Evolutionary conservation across 2,888 invertebrate genomes (phyloP).

Genomic region (Caenorhabditis wallacei): DNA sequence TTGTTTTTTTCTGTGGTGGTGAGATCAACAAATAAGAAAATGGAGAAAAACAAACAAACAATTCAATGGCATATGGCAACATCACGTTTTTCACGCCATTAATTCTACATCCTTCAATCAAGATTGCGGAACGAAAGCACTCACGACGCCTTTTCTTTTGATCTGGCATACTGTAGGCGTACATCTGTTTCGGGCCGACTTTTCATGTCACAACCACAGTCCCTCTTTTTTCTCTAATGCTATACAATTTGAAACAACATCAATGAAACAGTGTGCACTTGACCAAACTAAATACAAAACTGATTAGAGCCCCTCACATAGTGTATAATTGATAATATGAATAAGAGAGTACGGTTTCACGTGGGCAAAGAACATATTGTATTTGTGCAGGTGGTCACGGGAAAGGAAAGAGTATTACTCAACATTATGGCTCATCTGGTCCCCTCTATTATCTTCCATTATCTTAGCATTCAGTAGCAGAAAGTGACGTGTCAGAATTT

Average conservation of each 20-base stretch:
- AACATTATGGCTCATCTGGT: constrained; percentile 8
- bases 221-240: neutral
- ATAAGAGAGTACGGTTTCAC: neutral
- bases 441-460: constrained; percentile 13
- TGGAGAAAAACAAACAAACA: constrained; percentile 34
- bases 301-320: neutral
- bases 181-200: constrained; percentile 44
- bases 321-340: constrained; percentile 43
- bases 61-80: constrained; percentile 26
- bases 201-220: neutral
- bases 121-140: constrained; percentile 47
- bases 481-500: constrained; percentile 20
- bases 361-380: constrained; percentile 45
- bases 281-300: constrained; percentile 37
- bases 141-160: constrained; percentile 18
- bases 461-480: constrained; percentile 7
- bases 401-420: constrained; percentile 30
- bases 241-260: neutral
- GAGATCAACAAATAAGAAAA: constrained; percentile 20
- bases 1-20: neutral
- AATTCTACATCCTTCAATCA: constrained; percentile 39
- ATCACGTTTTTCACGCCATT: constrained; percentile 54
- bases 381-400: constrained; percentile 50
- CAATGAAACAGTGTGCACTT: constrained; percentile 36
- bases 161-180: constrained; percentile 41